These are phyloP conservation scores for Etheostoma nigrum DNA, from an alignment of 2,797 vertebrate genomes.

Conservation along the genomic window DNA sequence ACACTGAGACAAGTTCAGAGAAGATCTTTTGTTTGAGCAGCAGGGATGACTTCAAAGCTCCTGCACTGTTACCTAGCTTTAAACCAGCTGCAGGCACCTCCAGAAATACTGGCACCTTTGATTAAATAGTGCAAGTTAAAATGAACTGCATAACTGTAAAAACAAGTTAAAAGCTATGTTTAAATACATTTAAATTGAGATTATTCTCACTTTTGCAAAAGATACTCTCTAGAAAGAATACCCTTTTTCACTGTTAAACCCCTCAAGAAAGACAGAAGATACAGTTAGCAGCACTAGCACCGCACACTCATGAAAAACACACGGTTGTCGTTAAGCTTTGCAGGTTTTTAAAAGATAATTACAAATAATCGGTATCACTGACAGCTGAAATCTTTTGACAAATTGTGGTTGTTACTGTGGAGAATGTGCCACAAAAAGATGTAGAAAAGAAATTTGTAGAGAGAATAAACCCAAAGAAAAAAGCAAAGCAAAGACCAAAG, in stretches of 20 bases:
- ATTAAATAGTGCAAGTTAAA: constrained; percentile 28
- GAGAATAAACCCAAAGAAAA: constrained; percentile 24
- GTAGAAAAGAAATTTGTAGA: background rate
- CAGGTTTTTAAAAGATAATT: constrained; percentile 39
- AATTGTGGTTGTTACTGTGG: constrained; percentile 12
- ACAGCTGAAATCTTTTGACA: constrained; percentile 25
- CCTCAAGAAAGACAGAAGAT: constrained; percentile 6
- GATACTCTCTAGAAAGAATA: background rate
- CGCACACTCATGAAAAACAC: constrained; percentile 16
- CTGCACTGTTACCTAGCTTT: constrained; percentile 34
- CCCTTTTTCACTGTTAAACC: background rate
- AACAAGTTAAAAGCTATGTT: constrained; percentile 19
- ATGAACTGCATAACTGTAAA: constrained; percentile 11
- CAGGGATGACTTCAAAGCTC: constrained; percentile 47
- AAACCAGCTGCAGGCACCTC: constrained; percentile 25
- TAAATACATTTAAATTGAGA: constrained; percentile 16
- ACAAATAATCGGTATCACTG: constrained; percentile 8
- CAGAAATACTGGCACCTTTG: constrained; percentile 42
- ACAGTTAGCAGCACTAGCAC: constrained; percentile 1
- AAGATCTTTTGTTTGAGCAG: constrained; percentile 63
- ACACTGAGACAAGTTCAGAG: constrained; percentile 59
- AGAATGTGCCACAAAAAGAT: constrained; percentile 22
- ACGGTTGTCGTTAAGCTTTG: constrained; percentile 20
- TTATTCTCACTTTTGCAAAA: constrained; percentile 14
- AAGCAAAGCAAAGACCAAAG: constrained; percentile 38